A percentile compares a stretch with the other conserved stretches of the same genome.
Evolutionary conservation across 1,140 invertebrate species (phyloP).

Genomic region (Drosophila littoralis): DNA sequence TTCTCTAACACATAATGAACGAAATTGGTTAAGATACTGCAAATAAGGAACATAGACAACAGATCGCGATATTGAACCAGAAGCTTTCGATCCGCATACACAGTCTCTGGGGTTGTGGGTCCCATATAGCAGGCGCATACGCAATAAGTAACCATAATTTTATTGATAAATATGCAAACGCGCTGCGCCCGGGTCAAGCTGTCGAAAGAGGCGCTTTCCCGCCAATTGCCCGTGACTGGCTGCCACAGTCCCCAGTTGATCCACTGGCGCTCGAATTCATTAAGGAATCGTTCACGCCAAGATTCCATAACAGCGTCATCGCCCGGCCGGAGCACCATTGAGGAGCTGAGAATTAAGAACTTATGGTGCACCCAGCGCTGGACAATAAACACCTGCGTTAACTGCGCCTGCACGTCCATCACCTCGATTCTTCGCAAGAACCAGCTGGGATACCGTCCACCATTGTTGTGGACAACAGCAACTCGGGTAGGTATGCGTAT

Average conservation of each 20-base stretch:
- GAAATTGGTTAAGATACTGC: constrained; percentile 8
- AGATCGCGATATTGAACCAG: background rate
- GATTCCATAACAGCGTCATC: background rate
- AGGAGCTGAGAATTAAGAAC: constrained; percentile 21
- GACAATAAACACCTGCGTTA: constrained; percentile 45
- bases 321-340: constrained; percentile 17
- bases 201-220: constrained; percentile 4
- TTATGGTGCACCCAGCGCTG: constrained; percentile 35
- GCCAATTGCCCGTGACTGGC: constrained; percentile 47
- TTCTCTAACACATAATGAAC: constrained; percentile 12
- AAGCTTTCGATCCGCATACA: constrained; percentile 8
- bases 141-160: constrained; percentile 9
- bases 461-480: constrained; percentile 42
- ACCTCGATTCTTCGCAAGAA: constrained; percentile 43
- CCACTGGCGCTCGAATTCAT: constrained; percentile 34
- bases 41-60: background rate
- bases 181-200: constrained; percentile 48
- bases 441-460: constrained; percentile 59
- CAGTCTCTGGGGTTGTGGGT: constrained; percentile 13
- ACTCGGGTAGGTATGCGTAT: constrained; percentile 53
- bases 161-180: constrained; percentile 40
- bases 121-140: constrained; percentile 7
- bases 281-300: constrained; percentile 17
- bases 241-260: constrained; percentile 60
- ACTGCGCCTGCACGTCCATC: constrained; percentile 37